A percentile compares a stretch with the other conserved stretches of the same genome.
Evolutionary conservation across 2,888 invertebrate species (phyloP).

Genomic region (Andrena camellia): DNA sequence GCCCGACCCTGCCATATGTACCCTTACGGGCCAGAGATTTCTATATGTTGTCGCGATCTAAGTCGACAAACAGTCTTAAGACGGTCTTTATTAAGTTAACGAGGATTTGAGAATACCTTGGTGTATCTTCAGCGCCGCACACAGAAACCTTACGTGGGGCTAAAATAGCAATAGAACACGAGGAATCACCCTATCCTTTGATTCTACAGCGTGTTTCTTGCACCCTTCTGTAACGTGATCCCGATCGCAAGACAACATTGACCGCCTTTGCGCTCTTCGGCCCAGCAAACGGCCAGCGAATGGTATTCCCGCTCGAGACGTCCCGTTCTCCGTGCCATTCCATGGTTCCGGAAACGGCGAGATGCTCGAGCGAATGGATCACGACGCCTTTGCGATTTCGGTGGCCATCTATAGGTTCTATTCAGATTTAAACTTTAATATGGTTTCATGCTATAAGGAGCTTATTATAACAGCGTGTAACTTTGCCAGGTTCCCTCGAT

Average conservation of each 20-base stretch:
- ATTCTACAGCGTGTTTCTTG: conserved; percentile 27
- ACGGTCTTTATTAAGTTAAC: conserved; percentile 82
- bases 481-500: conserved; percentile 4
- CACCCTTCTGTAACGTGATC: not conserved
- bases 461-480: conserved; percentile 51
- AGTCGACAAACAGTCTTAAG: conserved; percentile 84
- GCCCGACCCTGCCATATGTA: conserved; percentile 77
- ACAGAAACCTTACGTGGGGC: conserved; percentile 79
- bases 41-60: conserved; percentile 74
- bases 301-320: too few relatives aligned
- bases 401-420: conserved; percentile 29
- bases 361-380: not conserved
- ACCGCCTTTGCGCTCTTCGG: not conserved
- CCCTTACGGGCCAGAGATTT: conserved; percentile 63
- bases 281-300: not conserved
- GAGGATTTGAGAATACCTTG: conserved; percentile 83
- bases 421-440: conserved; percentile 58
- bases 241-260: not conserved
- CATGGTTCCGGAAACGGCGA: not conserved
- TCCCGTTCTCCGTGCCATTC: not conserved
- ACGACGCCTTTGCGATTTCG: not conserved
- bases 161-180: conserved; percentile 73
- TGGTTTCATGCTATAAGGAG: conserved; percentile 66
- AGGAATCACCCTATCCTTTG: conserved; percentile 49
- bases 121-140: conserved; percentile 77